Evolutionary conservation across 2,888 invertebrate genomes (phyloP).

Genomic region (Ormia ochracea): DNA sequence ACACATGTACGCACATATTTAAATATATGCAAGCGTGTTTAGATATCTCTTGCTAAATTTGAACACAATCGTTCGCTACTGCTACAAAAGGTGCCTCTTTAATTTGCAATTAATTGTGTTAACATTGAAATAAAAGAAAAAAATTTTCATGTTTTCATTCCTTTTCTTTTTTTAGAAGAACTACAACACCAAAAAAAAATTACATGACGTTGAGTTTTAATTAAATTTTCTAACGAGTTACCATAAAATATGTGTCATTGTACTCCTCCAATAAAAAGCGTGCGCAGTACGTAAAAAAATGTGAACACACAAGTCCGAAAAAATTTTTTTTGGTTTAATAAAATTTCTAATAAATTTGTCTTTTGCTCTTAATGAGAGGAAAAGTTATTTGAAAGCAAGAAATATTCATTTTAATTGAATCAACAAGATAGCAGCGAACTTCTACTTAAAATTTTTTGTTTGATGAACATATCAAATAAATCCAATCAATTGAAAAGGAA

Average conservation of each 20-base stretch:
- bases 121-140: not conserved
- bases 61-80: not conserved
- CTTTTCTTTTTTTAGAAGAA: not conserved
- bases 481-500: too few species aligned
- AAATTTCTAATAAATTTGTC: slow-evolving; percentile 1
- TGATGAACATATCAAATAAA: too few species aligned
- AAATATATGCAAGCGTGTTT: too few species aligned
- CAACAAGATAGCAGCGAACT: too few species aligned
- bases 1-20: not conserved
- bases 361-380: not conserved
- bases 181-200: not conserved
- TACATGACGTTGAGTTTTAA: slow-evolving; percentile 23
- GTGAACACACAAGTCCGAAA: not conserved
- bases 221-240: slow-evolving; percentile 19
- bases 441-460: too few species aligned
- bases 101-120: slow-evolving; percentile 17
- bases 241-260: slow-evolving; percentile 15
- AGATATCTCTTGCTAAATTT: not conserved
- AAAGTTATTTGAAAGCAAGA: not conserved
- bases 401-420: too few species aligned
- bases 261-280: not conserved
- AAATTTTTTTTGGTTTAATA: not conserved
- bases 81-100: not conserved
- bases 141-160: not conserved
- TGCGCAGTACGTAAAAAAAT: not conserved